Evolutionary conservation across 2,113 vertebrate species (phyloP).

Genomic region (Gasterosteus nipponicus): DNA sequence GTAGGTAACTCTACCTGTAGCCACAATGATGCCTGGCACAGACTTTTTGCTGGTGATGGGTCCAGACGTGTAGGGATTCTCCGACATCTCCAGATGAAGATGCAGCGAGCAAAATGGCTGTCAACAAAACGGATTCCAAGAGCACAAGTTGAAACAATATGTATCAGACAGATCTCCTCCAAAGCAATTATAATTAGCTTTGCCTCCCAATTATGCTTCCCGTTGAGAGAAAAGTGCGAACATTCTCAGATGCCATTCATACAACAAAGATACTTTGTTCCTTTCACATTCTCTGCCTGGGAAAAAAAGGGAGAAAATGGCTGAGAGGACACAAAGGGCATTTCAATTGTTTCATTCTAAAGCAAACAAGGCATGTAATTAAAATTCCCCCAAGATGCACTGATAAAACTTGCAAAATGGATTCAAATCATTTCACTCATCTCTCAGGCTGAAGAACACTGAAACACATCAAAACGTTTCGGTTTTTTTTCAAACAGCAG

Average conservation of each 20-base stretch:
- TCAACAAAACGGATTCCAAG: slow-evolving; percentile 51
- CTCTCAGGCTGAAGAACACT: slow-evolving; percentile 56
- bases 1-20: slow-evolving; percentile 84
- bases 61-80: slow-evolving; percentile 94
- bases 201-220: slow-evolving; percentile 52
- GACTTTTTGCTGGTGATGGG: slow-evolving; percentile 93
- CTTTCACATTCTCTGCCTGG: slow-evolving; percentile 42
- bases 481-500: slow-evolving; percentile 58
- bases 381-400: slow-evolving; percentile 77
- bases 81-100: slow-evolving; percentile 92
- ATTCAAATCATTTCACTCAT: slow-evolving; percentile 79
- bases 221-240: slow-evolving; percentile 52
- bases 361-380: slow-evolving; percentile 81
- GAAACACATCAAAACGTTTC: slow-evolving; percentile 73
- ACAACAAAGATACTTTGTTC: slow-evolving; percentile 68
- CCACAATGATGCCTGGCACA: slow-evolving; percentile 92
- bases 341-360: slow-evolving; percentile 70
- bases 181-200: slow-evolving; percentile 58
- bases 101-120: slow-evolving; percentile 96
- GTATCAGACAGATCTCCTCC: slow-evolving; percentile 53
- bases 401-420: slow-evolving; percentile 77
- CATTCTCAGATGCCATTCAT: slow-evolving; percentile 62
- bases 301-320: slow-evolving; percentile 52
- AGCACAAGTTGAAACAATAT: slow-evolving; percentile 46
- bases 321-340: slow-evolving; percentile 71